These are phyloP conservation scores for Antheraea pernyi DNA, from an alignment of 1,140 invertebrate genomes.

Conservation along the genomic window DNA sequence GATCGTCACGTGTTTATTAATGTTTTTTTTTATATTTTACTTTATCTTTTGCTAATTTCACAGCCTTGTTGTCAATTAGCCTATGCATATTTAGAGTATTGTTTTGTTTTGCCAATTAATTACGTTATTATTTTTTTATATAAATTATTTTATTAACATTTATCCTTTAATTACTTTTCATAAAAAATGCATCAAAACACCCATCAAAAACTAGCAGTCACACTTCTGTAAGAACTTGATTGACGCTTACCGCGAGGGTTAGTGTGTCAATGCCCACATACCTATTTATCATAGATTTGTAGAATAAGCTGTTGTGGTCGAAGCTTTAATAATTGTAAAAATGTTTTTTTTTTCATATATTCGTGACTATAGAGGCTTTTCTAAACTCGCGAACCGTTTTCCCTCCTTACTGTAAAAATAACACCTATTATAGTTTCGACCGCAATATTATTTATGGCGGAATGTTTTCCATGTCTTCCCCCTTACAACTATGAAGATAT, in stretches of 20 bases:
- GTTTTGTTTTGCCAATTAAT: conserved; percentile 77
- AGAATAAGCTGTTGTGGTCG: conserved; percentile 29
- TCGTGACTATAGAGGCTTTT: not conserved
- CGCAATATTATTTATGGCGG: not conserved
- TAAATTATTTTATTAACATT: conserved; percentile 39
- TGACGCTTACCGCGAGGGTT: conserved; percentile 66
- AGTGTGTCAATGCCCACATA: conserved; percentile 41
- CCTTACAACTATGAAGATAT: conserved; percentile 77
- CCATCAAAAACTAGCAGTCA: conserved; percentile 76
- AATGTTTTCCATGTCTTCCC: conserved; percentile 16
- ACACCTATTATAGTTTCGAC: conserved; percentile 2
- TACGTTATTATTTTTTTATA: conserved; percentile 16
- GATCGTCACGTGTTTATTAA: conserved; percentile 62
- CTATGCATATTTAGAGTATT: conserved; percentile 77
- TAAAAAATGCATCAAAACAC: conserved; percentile 78
- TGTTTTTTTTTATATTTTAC: conserved; percentile 34
- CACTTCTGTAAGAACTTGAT: conserved; percentile 55
- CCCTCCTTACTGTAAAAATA: not conserved
- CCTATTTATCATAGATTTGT: conserved; percentile 37
- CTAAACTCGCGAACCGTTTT: not conserved
- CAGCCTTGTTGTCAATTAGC: conserved; percentile 77
- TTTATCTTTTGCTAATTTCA: conserved; percentile 76
- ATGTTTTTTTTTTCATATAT: not conserved
- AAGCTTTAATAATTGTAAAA: conserved; percentile 13
- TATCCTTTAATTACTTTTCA: conserved; percentile 51